Evolutionary conservation across 2,797 vertebrate species (phyloP).

Genomic region (Leptodactylus fallax): DNA sequence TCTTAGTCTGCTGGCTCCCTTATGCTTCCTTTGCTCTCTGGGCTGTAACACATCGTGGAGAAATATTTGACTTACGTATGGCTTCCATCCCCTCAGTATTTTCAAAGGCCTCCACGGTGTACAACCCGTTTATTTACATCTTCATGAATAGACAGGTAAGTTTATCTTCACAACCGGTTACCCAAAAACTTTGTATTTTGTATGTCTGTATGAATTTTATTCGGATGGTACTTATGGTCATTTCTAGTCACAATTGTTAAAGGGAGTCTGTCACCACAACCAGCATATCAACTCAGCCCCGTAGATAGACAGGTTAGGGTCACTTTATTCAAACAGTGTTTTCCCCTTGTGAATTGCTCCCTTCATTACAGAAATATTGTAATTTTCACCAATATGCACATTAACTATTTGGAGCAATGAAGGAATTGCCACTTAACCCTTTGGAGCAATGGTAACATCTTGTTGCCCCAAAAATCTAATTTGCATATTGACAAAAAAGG

Average conservation of each 20-base stretch:
- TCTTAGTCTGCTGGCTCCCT: conserved; percentile 79
- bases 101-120: conserved; percentile 80
- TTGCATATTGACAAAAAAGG: too few species aligned
- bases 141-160: conserved; percentile 68
- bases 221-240: neutral
- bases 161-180: neutral
- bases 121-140: conserved; percentile 69
- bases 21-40: conserved; percentile 77
- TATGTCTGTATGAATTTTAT: neutral
- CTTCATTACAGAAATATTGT: too few species aligned
- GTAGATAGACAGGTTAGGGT: too few species aligned
- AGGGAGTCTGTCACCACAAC: too few species aligned
- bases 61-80: conserved; percentile 74
- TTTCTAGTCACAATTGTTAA: neutral
- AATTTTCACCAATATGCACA: too few species aligned
- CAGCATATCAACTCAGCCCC: too few species aligned
- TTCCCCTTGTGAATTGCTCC: too few species aligned
- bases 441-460: too few species aligned
- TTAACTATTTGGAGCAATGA: too few species aligned
- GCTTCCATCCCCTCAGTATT: conserved; percentile 78
- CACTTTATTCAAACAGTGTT: too few species aligned
- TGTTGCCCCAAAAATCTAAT: too few species aligned
- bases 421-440: too few species aligned
- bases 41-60: conserved; percentile 74
- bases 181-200: neutral